Evolutionary conservation across 2,888 invertebrate species (phyloP).

Genomic region (Ochropacha duplaris): DNA sequence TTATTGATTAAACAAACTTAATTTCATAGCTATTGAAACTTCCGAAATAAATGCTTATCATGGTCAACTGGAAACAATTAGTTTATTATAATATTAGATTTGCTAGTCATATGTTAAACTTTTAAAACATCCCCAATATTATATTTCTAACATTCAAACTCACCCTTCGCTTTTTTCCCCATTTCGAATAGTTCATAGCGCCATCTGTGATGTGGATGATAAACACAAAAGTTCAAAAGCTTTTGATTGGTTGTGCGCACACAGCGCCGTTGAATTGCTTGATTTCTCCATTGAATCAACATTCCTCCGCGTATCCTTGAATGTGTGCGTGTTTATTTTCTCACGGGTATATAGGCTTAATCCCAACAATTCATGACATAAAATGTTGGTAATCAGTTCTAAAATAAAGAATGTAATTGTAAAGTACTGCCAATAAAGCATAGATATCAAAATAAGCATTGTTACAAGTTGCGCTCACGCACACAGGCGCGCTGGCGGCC

Average conservation of each 20-base stretch:
- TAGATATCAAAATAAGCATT: slow-evolving; percentile 37
- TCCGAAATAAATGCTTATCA: background rate
- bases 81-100: background rate
- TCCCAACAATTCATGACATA: slow-evolving; percentile 50
- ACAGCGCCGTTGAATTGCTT: slow-evolving; percentile 69
- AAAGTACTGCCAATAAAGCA: slow-evolving; percentile 23
- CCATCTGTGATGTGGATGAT: slow-evolving; percentile 61
- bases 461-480: slow-evolving; percentile 69
- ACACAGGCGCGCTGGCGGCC: slow-evolving; percentile 70
- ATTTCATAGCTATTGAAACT: background rate
- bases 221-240: slow-evolving; percentile 67
- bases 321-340: slow-evolving; percentile 73
- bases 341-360: slow-evolving; percentile 55
- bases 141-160: slow-evolving; percentile 29
- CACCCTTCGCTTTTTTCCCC: slow-evolving; percentile 39
- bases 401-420: slow-evolving; percentile 24
- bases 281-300: slow-evolving; percentile 82
- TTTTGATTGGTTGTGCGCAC: slow-evolving; percentile 65
- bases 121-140: slow-evolving; percentile 8
- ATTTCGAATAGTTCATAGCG: slow-evolving; percentile 34
- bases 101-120: background rate
- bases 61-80: background rate
- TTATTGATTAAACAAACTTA: slow-evolving; percentile 23
- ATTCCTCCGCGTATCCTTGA: slow-evolving; percentile 77
- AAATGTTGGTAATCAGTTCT: slow-evolving; percentile 36